phyloP scores from a whole-genome alignment of 2,797 vertebrate genomes.

The Melanotaenia nigrans region DNA sequence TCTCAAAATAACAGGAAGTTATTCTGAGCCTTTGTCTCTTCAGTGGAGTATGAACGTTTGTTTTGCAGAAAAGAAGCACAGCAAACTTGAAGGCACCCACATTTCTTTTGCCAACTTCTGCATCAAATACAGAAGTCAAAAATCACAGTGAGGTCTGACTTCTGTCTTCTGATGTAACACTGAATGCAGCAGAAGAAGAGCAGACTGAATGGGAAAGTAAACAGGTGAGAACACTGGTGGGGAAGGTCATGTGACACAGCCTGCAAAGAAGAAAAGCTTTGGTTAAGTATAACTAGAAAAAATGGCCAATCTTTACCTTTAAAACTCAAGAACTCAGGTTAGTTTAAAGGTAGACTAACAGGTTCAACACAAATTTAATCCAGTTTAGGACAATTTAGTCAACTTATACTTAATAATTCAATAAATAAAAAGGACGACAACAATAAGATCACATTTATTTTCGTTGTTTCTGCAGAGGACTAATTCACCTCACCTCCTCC shows the following conservation, averaged over 20 bases:
- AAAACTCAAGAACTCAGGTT: no score
- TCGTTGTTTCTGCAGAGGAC: background rate
- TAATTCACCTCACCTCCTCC: slow-evolving; percentile 6
- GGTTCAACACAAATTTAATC: background rate
- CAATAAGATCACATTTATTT: background rate
- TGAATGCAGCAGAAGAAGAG: background rate
- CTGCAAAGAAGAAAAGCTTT: no score
- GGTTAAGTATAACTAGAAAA: no score
- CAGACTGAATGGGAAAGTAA: background rate
- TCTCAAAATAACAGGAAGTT: background rate
- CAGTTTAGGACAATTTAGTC: background rate
- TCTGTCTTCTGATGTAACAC: background rate
- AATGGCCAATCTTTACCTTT: no score
- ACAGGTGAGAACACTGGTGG: background rate
- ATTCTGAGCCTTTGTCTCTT: background rate
- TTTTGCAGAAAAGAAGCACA: background rate
- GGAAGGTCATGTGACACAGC: background rate
- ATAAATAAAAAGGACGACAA: background rate
- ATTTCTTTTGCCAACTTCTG: background rate
- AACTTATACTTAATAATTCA: background rate
- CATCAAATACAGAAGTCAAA: background rate
- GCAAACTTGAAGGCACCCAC: background rate
- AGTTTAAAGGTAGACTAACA: background rate
- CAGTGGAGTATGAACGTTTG: background rate
- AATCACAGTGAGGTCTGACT: background rate